Evolutionary conservation across 2,888 invertebrate genomes (phyloP).

Genomic region (Hypercompe scribonia): DNA sequence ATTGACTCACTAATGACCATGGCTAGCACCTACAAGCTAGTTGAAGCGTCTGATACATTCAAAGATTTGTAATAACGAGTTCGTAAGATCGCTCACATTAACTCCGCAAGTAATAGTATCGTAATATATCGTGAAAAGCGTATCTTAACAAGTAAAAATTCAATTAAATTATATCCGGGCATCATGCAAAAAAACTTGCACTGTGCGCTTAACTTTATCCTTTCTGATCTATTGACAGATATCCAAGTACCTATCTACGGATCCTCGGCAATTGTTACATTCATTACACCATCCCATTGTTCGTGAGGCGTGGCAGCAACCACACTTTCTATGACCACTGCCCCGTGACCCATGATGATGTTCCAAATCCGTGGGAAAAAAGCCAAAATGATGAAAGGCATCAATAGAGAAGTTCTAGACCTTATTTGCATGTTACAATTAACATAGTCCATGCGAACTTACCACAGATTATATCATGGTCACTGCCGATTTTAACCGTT

Average conservation of each 20-base stretch:
- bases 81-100: too few relatives aligned
- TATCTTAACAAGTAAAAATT: neutral
- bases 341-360: conserved; percentile 39
- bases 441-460: conserved; percentile 35
- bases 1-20: neutral
- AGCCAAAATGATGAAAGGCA: conserved; percentile 60
- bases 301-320: conserved; percentile 59
- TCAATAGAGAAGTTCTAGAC: conserved; percentile 47
- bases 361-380: conserved; percentile 63
- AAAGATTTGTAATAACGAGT: neutral
- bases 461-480: neutral
- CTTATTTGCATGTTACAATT: conserved; percentile 43
- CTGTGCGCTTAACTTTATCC: conserved; percentile 11
- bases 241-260: conserved; percentile 47
- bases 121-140: neutral
- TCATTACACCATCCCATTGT: conserved; percentile 73
- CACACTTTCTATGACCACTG: conserved; percentile 67
- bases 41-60: neutral
- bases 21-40: neutral
- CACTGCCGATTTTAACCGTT: neutral
- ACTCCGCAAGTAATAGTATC: neutral
- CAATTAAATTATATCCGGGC: neutral
- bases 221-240: conserved; percentile 28
- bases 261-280: conserved; percentile 66
- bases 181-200: neutral